Percentiles rank a stretch among this genome's conserved stretches.
Evolutionary conservation across 2,888 invertebrate species (phyloP).

Genomic region (Nomada lathburiana): DNA sequence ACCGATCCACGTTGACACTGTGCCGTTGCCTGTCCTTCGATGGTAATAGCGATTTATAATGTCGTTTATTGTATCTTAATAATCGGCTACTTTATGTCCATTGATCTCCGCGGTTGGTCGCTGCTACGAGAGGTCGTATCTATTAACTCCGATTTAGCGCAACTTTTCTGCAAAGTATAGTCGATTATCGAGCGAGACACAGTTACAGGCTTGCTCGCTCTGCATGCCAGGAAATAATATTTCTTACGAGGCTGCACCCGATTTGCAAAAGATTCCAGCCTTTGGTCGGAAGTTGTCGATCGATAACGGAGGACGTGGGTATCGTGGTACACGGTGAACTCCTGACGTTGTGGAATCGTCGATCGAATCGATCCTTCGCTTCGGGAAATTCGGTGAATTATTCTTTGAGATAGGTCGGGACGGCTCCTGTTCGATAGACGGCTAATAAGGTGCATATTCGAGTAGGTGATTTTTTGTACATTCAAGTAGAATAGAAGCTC

Average conservation of each 20-base stretch:
- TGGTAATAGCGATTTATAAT: constrained; percentile 44
- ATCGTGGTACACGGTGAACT: background rate
- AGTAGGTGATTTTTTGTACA: no score
- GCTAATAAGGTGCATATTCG: no score
- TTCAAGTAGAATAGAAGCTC: no score
- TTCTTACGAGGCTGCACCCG: background rate
- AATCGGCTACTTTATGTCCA: constrained; percentile 5
- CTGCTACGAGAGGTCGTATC: background rate
- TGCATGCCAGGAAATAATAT: background rate
- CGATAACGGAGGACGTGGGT: background rate
- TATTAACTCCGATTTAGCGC: constrained; percentile 3
- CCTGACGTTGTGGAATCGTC: background rate
- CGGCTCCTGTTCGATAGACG: no score
- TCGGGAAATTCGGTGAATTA: background rate
- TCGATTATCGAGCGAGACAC: constrained; percentile 1
- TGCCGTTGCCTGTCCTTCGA: background rate
- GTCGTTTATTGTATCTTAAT: constrained; percentile 1
- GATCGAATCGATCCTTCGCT: background rate
- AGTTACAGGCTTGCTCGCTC: background rate
- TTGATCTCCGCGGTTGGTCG: background rate
- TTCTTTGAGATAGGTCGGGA: background rate
- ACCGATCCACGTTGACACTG: background rate
- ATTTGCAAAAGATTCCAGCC: background rate
- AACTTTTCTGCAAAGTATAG: background rate
- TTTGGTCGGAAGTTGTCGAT: background rate